A percentile compares a stretch with the other conserved stretches of the same genome.
These are phyloP conservation scores for Spilarctia lutea DNA, from an alignment of 2,888 invertebrate genomes.

Conservation along the genomic window DNA sequence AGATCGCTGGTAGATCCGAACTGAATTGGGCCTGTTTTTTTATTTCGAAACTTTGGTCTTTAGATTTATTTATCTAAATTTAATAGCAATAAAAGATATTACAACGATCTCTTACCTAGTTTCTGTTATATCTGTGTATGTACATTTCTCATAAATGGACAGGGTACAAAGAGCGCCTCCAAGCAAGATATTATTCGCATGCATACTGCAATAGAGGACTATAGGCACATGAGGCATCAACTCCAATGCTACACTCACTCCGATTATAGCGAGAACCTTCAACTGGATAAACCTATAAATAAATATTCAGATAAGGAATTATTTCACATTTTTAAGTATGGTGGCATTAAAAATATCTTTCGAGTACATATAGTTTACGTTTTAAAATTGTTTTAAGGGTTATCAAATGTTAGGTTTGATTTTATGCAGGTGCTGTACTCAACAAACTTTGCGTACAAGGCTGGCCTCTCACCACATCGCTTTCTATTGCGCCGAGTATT, in stretches of 20 bases:
- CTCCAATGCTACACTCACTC: background rate
- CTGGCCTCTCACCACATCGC: too few species aligned
- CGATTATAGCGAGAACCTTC: background rate
- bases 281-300: background rate
- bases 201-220: background rate
- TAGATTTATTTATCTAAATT: too few species aligned
- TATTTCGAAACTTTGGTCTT: background rate
- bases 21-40: background rate
- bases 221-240: background rate
- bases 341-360: background rate
- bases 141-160: constrained; percentile 1
- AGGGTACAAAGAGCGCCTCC: background rate
- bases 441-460: too few species aligned
- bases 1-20: too few species aligned
- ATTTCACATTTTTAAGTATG: too few species aligned
- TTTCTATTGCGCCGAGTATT: too few species aligned
- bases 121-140: background rate
- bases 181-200: background rate
- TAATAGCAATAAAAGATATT: background rate
- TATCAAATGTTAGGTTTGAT: too few species aligned
- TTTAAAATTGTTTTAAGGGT: too few species aligned
- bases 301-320: too few species aligned
- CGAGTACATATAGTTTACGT: background rate
- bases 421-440: too few species aligned
- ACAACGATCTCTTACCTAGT: background rate